These are phyloP conservation scores for Platanista minor DNA, from an alignment of 2,113 vertebrate species.

Conservation along the genomic window DNA sequence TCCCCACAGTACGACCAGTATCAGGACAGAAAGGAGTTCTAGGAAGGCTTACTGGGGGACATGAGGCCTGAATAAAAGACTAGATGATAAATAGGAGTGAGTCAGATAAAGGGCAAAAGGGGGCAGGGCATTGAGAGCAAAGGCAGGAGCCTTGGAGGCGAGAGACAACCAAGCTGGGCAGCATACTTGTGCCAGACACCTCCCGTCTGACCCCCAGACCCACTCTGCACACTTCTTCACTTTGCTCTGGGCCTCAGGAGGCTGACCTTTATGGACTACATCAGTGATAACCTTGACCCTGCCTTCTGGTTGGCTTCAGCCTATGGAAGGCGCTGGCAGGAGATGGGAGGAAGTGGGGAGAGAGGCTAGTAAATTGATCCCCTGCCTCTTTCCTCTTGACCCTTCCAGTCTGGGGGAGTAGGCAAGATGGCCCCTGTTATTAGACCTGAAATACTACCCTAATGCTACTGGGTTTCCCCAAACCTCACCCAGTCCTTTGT, in stretches of 20 bases:
- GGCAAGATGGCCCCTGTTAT: neutral
- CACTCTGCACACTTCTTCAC: neutral
- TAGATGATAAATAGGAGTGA: neutral
- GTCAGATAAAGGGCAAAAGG: fast-evolving
- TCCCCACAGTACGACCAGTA: neutral
- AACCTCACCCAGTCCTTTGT: neutral
- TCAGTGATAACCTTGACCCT: neutral
- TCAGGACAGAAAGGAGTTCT: neutral
- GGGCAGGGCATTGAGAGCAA: neutral
- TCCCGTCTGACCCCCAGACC: neutral
- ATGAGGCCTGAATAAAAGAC: neutral
- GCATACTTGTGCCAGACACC: neutral
- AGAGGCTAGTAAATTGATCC: neutral
- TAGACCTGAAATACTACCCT: neutral
- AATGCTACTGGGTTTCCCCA: neutral
- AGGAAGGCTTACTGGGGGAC: neutral
- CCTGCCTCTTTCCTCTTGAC: no score
- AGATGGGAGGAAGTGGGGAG: neutral
- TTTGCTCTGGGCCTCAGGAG: neutral
- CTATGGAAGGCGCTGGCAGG: neutral
- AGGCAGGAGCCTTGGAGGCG: neutral
- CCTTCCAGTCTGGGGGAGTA: neutral
- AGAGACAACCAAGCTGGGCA: neutral
- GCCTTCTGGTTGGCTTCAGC: neutral
- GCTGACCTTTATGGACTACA: neutral